Evolutionary conservation across 2,113 vertebrate genomes (phyloP), one percentile per base, ranked within the genome.

Genomic region (Castor canadensis): DNA sequence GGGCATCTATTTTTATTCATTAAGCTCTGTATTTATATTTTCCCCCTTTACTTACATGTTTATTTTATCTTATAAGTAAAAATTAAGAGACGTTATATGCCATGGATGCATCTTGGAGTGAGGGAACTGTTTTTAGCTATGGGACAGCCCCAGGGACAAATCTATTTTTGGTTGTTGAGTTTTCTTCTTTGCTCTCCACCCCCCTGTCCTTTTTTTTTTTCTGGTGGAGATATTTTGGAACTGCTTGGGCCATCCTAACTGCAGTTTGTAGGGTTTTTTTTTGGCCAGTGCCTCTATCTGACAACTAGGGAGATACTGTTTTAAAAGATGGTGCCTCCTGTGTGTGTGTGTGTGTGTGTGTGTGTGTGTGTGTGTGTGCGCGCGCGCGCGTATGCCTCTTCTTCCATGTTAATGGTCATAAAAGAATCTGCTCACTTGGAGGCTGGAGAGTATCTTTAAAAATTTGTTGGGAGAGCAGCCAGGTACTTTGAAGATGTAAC

Each of bases 81-180:
- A 91, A 81, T 11, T 45, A 60, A 82, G 80, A 94, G 80, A 24
- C 32, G 20, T 12, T 47, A 0, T n/a, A 6, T 58, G 16, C 64
- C 12, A 1, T 72, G 30, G 52, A 32, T 17, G 13, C 3, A 15
- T 28, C 22, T 64, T 64, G 24, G 73, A 75, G 38, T 22, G 38
- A 69, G 45, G 43, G n/a, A 64, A 40, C 72, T 87, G 76, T 62
- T 64, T 85, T 64, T 89, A 89, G 64, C 40, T 80, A 3, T 82
- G 83, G 83, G 45, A 32, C 43, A 66, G 62, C 52, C 71, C 75
- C 11, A 20, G 91, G 76, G 94, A 85, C 45, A 91, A 16, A 49
- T 80, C 38, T 95, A 6, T 35, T 83, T 96, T 92, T 66, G 89
- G 69, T 62, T 79, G 9, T 83, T 77, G 49, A 35, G 28, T 96